Conservation (phyloP, 30 jellyfish, hydroid and myxozoan genomes). For the Hydractinia symbiolongicarpus region DNA sequence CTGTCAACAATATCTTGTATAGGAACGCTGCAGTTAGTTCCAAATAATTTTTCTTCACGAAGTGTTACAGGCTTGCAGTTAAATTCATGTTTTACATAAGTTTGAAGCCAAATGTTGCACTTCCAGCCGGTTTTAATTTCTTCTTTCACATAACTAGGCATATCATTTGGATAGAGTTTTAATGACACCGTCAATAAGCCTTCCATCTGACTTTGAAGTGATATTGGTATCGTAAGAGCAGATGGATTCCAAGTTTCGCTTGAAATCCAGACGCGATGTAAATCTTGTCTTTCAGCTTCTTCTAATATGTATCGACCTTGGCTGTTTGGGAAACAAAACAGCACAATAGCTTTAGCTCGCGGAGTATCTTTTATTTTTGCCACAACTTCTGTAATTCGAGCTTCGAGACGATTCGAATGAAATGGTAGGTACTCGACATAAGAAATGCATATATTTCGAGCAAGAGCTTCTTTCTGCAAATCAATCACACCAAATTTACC, state of each 20-base stretch:
- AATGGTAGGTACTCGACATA: constrained; percentile 60
- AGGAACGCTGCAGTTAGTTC: no score
- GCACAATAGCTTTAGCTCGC: constrained; percentile 52
- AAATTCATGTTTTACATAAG: constrained; percentile 36
- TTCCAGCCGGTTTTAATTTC: constrained; percentile 30
- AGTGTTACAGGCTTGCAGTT: constrained; percentile 21
- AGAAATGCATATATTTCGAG: constrained; percentile 59
- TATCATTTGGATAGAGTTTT: constrained; percentile 31
- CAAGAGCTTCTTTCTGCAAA: constrained; percentile 42
- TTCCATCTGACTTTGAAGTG: constrained; percentile 23
- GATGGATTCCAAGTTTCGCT: constrained; percentile 85
- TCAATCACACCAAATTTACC: constrained; percentile 74
- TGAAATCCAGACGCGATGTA: constrained; percentile 64
- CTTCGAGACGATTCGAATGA: constrained; percentile 20
- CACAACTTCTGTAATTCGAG: constrained; percentile 43
- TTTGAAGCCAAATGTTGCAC: constrained; percentile 73
- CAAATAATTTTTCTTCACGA: constrained; percentile 20
- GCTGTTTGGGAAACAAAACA: constrained; percentile 48
- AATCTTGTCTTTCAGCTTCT: constrained; percentile 55
- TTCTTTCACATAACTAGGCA: constrained; percentile 26
- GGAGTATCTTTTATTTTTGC: constrained; percentile 31
- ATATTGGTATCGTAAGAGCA: constrained; percentile 44
- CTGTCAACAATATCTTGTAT: constrained; percentile 5
- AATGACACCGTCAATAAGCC: constrained; percentile 74
- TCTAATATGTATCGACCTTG: constrained; percentile 56